Evolutionary conservation across 2,797 vertebrate species (phyloP).

Genomic region (Harpagifer antarcticus): DNA sequence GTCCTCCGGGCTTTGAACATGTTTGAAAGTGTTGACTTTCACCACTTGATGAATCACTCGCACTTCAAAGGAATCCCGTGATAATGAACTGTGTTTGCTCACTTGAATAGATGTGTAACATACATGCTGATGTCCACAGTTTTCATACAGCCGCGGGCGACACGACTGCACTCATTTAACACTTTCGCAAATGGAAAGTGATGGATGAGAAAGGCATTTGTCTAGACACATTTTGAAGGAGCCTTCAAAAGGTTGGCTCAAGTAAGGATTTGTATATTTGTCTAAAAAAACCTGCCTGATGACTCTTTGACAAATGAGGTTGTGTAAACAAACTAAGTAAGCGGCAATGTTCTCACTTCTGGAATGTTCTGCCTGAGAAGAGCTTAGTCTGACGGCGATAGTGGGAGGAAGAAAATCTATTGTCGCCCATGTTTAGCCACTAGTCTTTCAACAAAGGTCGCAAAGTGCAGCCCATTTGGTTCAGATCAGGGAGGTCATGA

Average conservation of each 20-base stretch:
- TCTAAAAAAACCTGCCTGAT: constrained; percentile 61
- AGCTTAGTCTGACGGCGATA: constrained; percentile 26
- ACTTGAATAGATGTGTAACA: constrained; percentile 43
- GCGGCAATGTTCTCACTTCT: constrained; percentile 12
- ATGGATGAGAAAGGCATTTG: constrained; percentile 58
- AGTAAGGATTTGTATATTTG: constrained; percentile 66
- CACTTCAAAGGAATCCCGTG: constrained; percentile 61
- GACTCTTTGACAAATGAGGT: constrained; percentile 62
- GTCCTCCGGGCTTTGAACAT: constrained; percentile 59
- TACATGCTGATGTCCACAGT: constrained; percentile 27
- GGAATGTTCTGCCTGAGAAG: constrained; percentile 36
- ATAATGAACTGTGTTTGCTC: constrained; percentile 59
- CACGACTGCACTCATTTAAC: constrained; percentile 21
- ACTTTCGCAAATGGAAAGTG: constrained; percentile 16
- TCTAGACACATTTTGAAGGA: constrained; percentile 61
- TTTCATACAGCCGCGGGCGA: constrained; percentile 13
- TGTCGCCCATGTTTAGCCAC: constrained; percentile 35
- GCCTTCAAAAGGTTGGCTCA: constrained; percentile 53
- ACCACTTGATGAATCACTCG: constrained; percentile 62
- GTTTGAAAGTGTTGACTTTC: constrained; percentile 74
- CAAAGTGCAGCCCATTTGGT: constrained; percentile 78
- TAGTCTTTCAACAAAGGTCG: constrained; percentile 63
- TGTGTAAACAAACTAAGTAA: constrained; percentile 58
- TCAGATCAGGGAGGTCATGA: constrained; percentile 77
- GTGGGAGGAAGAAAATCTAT: constrained; percentile 16